Conservation (phyloP, 2,113 vertebrate genomes). For the Microtus richardsoni region DNA sequence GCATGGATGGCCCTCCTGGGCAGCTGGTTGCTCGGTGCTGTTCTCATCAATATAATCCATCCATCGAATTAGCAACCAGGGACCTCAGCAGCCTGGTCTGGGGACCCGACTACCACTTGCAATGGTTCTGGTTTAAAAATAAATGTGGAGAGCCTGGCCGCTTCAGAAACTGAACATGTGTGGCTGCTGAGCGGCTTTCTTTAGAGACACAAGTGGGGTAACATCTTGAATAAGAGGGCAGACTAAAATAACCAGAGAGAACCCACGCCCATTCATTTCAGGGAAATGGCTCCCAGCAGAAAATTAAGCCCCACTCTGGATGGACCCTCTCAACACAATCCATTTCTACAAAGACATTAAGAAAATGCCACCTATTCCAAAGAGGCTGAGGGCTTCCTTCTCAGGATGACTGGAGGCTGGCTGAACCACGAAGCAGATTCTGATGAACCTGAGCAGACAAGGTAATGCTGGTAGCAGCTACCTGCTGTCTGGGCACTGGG, state of each 20-base stretch:
- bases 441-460: background rate
- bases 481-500: accelerated
- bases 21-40: background rate
- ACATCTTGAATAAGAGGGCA: conserved; percentile 64
- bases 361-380: background rate
- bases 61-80: background rate
- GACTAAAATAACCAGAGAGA: conserved; percentile 67
- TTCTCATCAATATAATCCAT: too few relatives aligned
- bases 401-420: background rate
- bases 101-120: background rate
- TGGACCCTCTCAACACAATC: background rate
- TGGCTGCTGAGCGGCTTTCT: conserved; percentile 63
- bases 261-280: conserved; percentile 17
- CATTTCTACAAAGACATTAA: background rate
- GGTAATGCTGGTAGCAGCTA: accelerated
- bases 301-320: background rate
- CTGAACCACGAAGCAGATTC: background rate
- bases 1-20: background rate
- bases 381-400: background rate
- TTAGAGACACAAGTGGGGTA: conserved; percentile 56
- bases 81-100: background rate
- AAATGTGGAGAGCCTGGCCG: conserved; percentile 29
- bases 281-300: conserved; percentile 56
- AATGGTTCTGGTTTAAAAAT: conserved; percentile 64
- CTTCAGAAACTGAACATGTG: conserved; percentile 52